phyloP scores from a whole-genome alignment of 2,113 vertebrate genomes.

The Hippocampus mohnikei region DNA sequence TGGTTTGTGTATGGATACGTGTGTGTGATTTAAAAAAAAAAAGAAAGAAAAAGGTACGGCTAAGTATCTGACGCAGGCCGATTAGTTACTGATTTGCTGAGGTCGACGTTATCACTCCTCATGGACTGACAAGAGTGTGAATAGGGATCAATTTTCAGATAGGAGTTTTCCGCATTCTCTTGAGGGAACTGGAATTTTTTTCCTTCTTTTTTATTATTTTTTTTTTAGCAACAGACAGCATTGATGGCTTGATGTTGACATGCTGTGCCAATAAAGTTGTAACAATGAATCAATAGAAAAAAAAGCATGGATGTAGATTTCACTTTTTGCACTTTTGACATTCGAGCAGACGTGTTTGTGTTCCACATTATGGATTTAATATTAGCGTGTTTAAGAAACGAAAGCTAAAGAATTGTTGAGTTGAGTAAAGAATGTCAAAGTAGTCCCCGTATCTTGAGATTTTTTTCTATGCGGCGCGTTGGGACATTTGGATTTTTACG shows the following conservation, averaged over 20 bases:
- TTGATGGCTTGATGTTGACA: no score
- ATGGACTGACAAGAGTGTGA: slow-evolving; percentile 19
- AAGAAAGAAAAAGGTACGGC: slow-evolving; percentile 1
- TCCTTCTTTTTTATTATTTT: neutral
- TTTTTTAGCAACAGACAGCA: neutral
- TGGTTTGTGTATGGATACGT: neutral
- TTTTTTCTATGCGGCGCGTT: no score
- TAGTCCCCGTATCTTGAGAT: no score
- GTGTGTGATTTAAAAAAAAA: neutral
- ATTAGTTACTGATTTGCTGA: slow-evolving; percentile 43
- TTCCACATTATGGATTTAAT: neutral
- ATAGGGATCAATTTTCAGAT: slow-evolving; percentile 51
- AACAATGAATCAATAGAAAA: neutral
- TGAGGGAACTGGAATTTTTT: slow-evolving; percentile 21
- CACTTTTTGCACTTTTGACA: neutral
- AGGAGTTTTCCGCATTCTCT: slow-evolving; percentile 23
- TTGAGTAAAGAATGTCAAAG: no score
- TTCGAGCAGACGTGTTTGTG: neutral
- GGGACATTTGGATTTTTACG: no score
- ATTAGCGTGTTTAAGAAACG: no score
- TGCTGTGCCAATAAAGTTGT: neutral
- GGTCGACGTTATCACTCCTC: slow-evolving; percentile 45
- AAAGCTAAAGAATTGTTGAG: no score
- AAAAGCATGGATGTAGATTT: neutral
- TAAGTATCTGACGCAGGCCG: slow-evolving; percentile 45